A percentile compares a stretch with the other conserved stretches of the same genome.
These are phyloP conservation scores for Heliconius melpomene DNA, from an alignment of 1,140 invertebrate species.

Conservation along the genomic window DNA sequence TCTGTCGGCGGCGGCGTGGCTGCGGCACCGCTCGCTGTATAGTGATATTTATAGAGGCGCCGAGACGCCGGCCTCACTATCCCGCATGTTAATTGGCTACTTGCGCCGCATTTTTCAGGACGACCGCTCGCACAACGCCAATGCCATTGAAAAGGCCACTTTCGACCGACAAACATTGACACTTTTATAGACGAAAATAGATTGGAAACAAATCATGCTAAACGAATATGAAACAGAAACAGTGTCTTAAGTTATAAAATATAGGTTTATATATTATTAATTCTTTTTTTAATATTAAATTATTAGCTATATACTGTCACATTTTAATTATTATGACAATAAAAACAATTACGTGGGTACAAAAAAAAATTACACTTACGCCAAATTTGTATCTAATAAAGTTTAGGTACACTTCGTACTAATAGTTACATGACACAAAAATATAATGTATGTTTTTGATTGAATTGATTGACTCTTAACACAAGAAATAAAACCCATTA, in stretches of 20 bases:
- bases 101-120: slow-evolving; percentile 73
- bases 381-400: no score
- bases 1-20: slow-evolving; percentile 54
- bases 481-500: background rate
- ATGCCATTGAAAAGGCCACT: slow-evolving; percentile 63
- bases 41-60: slow-evolving; percentile 75
- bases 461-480: background rate
- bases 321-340: no score
- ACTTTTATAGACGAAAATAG: slow-evolving; percentile 47
- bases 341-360: no score
- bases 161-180: slow-evolving; percentile 73
- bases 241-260: background rate
- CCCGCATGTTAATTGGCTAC: slow-evolving; percentile 76
- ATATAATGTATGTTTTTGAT: background rate
- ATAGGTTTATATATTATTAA: background rate
- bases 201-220: background rate
- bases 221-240: background rate
- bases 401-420: no score
- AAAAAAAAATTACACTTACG: no score
- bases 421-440: background rate
- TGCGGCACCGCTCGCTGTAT: slow-evolving; percentile 45
- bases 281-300: background rate
- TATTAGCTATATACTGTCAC: background rate
- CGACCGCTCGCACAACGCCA: slow-evolving; percentile 65
- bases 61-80: slow-evolving; percentile 74